phyloP scores from a whole-genome alignment of 2,888 invertebrate species.

The Thymelicus lineola region DNA sequence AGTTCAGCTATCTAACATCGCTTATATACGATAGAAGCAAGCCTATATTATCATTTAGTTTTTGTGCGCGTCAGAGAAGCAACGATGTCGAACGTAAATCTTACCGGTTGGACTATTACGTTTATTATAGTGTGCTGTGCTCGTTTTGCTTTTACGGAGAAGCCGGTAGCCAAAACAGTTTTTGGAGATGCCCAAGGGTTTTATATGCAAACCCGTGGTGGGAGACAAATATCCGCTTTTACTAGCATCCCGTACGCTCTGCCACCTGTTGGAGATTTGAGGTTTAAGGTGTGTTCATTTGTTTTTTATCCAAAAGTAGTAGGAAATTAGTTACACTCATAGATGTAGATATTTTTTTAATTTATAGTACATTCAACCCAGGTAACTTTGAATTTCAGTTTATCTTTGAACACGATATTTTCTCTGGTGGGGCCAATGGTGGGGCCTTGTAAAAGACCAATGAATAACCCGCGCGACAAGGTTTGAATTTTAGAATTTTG shows the following conservation, averaged over 20 bases:
- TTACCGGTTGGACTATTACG: not conserved
- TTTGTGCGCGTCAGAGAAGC: conserved; percentile 13
- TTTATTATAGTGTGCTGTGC: conserved; percentile 33
- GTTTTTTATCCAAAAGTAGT: too few relatives aligned
- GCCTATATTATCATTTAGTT: conserved; percentile 17
- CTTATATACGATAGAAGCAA: conserved; percentile 15
- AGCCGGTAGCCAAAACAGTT: conserved; percentile 62
- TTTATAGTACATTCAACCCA: too few relatives aligned
- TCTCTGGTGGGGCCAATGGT: too few relatives aligned
- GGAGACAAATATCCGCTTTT: conserved; percentile 85
- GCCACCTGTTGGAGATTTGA: conserved; percentile 85
- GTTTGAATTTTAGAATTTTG: too few relatives aligned
- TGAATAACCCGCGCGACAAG: too few relatives aligned
- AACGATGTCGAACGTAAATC: conserved; percentile 4
- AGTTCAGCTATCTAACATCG: not conserved
- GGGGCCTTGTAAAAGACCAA: too few relatives aligned
- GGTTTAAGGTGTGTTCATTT: conserved; percentile 84
- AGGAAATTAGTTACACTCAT: too few relatives aligned
- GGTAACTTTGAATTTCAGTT: too few relatives aligned
- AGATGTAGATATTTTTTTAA: too few relatives aligned
- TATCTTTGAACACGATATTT: too few relatives aligned
- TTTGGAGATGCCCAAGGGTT: conserved; percentile 84
- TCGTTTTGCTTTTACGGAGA: conserved; percentile 44
- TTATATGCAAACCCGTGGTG: conserved; percentile 82
- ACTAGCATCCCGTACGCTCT: conserved; percentile 87